phyloP scores from a whole-genome alignment of 2,113 vertebrate genomes.

The Mirounga angustirostris region DNA sequence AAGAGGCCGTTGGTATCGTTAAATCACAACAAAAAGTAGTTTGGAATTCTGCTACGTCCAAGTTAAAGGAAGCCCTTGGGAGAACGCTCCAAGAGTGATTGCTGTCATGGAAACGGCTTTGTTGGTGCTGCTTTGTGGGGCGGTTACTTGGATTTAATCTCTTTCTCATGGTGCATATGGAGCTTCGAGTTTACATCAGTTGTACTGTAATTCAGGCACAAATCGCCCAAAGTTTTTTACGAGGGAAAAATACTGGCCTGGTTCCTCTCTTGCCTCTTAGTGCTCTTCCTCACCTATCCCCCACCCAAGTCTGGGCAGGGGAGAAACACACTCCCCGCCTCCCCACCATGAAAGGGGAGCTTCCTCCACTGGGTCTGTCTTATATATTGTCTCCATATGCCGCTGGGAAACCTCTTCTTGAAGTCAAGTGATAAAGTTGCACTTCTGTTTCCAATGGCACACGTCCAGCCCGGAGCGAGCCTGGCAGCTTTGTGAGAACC shows the following conservation, averaged over 20 bases:
- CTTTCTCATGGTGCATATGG: conserved; percentile 8
- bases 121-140: neutral
- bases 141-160: neutral
- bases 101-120: neutral
- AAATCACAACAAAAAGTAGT: neutral
- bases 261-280: neutral
- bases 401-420: conserved; percentile 71
- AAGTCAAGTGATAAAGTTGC: conserved; percentile 79
- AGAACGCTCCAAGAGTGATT: neutral
- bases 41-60: neutral
- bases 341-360: neutral
- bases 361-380: conserved; percentile 35
- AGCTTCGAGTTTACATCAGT: conserved; percentile 42
- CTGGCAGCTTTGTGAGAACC: conserved; percentile 65
- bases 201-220: neutral
- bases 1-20: neutral
- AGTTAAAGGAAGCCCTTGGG: neutral
- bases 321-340: neutral
- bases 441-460: conserved; percentile 83
- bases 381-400: conserved; percentile 74
- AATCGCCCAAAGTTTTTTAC: neutral
- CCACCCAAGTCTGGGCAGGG: neutral
- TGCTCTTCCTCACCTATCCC: neutral
- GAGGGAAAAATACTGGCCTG: neutral
- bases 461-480: conserved; percentile 63